Evolutionary conservation across 2,888 invertebrate genomes (phyloP).

Genomic region (Lysandra coridon): DNA sequence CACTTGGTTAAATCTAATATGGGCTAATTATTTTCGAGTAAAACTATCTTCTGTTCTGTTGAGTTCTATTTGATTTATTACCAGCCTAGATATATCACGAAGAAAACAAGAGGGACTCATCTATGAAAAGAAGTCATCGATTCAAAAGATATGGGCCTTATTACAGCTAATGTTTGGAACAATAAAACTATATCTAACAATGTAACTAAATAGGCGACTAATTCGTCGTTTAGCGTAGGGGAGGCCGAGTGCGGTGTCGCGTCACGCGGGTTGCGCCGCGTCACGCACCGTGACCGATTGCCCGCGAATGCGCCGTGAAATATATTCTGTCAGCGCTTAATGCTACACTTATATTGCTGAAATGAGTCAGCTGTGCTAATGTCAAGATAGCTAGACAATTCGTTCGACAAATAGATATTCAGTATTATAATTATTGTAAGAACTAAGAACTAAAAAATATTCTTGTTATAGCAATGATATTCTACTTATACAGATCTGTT

Average conservation of each 20-base stretch:
- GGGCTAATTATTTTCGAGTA: no score
- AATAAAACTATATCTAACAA: constrained; percentile 15
- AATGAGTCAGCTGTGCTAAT: no score
- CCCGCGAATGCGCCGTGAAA: background rate
- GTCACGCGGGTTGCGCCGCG: background rate
- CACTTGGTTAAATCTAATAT: no score
- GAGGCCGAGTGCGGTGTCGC: background rate
- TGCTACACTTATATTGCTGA: background rate
- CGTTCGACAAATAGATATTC: no score
- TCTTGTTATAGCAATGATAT: background rate
- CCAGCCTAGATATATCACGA: no score
- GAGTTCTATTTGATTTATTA: no score
- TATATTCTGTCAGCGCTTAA: background rate
- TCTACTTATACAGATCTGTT: no score
- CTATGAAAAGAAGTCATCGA: background rate
- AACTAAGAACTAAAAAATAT: background rate
- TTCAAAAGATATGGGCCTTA: background rate
- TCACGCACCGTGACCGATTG: background rate
- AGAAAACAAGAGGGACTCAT: background rate
- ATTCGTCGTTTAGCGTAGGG: constrained; percentile 1
- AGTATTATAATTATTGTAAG: background rate
- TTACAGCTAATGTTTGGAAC: background rate
- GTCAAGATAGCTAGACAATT: no score
- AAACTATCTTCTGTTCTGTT: no score
- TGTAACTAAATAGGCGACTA: background rate